Percentiles rank a stretch among this genome's conserved stretches.
These are phyloP conservation scores for Recurvirostra avosetta DNA, from an alignment of 2,113 vertebrate species.

Conservation along the genomic window DNA sequence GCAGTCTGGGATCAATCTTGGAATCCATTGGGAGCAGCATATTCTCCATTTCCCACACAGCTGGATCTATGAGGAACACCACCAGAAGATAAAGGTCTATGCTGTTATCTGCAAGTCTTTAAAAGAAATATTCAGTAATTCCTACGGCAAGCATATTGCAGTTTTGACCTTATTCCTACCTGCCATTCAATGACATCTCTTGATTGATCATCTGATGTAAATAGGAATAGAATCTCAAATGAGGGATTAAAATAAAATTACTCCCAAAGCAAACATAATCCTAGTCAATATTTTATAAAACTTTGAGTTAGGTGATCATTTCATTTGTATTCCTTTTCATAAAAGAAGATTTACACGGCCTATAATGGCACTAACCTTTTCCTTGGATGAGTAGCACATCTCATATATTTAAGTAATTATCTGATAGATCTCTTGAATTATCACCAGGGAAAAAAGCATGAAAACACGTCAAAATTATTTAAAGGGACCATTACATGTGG, in stretches of 20 bases:
- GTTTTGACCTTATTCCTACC: slow-evolving; percentile 67
- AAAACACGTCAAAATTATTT: slow-evolving; percentile 16
- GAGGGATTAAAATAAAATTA: slow-evolving; percentile 71
- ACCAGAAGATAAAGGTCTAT: neutral
- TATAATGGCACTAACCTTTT: slow-evolving; percentile 66
- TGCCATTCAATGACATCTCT: slow-evolving; percentile 37
- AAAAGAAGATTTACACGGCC: slow-evolving; percentile 68
- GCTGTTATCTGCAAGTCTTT: slow-evolving; percentile 42
- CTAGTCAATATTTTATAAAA: slow-evolving; percentile 71
- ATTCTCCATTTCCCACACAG: neutral
- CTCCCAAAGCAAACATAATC: slow-evolving; percentile 64
- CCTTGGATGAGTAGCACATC: slow-evolving; percentile 27
- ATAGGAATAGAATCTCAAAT: slow-evolving; percentile 63
- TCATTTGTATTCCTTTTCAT: slow-evolving; percentile 66
- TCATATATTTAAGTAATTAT: slow-evolving; percentile 71
- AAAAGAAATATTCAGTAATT: slow-evolving; percentile 57
- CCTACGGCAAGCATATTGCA: slow-evolving; percentile 51
- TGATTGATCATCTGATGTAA: slow-evolving; percentile 59
- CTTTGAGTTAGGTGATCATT: slow-evolving; percentile 60
- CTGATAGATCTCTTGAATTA: slow-evolving; percentile 51
- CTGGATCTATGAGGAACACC: neutral
- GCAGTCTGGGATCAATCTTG: no score
- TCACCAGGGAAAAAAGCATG: neutral
- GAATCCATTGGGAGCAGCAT: neutral
- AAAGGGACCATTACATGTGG: neutral